Base-by-base conservation (phyloP, 2,888 invertebrate genomes). In the Patella ulyssiponensis region DNA sequence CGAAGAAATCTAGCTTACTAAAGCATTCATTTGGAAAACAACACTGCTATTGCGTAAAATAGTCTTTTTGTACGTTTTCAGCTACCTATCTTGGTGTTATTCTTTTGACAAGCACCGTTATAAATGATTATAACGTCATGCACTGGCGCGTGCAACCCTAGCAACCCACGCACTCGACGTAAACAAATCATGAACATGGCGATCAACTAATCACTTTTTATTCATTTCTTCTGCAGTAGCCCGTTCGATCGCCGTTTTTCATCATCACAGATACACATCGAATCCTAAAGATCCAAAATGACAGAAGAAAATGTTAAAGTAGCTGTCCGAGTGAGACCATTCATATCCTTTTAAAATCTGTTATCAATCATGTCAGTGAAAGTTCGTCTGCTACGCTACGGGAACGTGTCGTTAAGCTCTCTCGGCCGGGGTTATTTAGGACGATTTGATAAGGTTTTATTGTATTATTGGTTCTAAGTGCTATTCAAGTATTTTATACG, bases 291-390 rank as follows among this genome's bases (percentile, higher is more conserved):
- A 14, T 3, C 53, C 58, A 81, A 27, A 27, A 89, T 88, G 88
- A 73, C 88, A 52, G 92, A 90, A 74, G 93, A 93, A 85, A 92
- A 92, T 81, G 92, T 93, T 2, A 91, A 92, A 84, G 93, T 94
- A 23, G 93, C 93, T 4, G 93, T 93, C 14, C 85, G 93, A 71
- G 93, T 94, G 69, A 91, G 93, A 33, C 93, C 93, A 77, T 93
- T 93, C 86, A 91, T 91, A 91, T 91, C 91, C 90, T 91, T 90
- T 86, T 80, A 83, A 74, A 52, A 27, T 9, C 58, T 17, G 69
- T 27, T 52, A 44, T 44, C 33, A 33, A 64, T 20, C 23, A 64
- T 64, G n/a, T 11, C 20, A 64, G 20, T 64, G 64, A 64, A 23
- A 64, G 64, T 64, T 20, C 20, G 44, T 44, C 44, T 44, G 44